These are phyloP conservation scores for Phthorimaea operculella DNA, from an alignment of 1,140 invertebrate genomes.

Conservation along the genomic window DNA sequence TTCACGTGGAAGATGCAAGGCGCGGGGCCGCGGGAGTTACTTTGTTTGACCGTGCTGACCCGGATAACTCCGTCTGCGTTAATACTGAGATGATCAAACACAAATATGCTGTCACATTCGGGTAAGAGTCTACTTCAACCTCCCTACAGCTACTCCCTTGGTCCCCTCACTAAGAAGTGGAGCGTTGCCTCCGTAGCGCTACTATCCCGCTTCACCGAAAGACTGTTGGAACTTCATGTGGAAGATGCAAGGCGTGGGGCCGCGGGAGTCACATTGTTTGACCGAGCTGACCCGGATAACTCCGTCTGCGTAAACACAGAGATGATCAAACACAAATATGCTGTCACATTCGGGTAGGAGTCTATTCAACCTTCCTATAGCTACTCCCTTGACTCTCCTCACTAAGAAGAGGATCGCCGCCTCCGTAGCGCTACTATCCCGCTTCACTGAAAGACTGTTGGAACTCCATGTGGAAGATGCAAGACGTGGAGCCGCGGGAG, in stretches of 20 bases:
- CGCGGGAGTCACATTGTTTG: slow-evolving; percentile 41
- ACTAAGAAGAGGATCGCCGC: slow-evolving; percentile 5
- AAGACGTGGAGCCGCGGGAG: slow-evolving; percentile 34
- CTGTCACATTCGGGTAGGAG: slow-evolving; percentile 47
- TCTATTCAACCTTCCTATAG: neutral
- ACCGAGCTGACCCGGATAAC: slow-evolving; percentile 31
- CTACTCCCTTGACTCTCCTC: neutral
- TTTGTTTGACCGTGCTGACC: slow-evolving; percentile 33
- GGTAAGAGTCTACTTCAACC: slow-evolving; percentile 25
- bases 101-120: slow-evolving; percentile 49
- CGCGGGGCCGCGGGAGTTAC: slow-evolving; percentile 40
- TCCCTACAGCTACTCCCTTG: neutral
- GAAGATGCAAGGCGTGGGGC: slow-evolving; percentile 41
- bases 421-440: too few relatives aligned
- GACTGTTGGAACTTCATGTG: slow-evolving; percentile 36
- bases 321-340: slow-evolving; percentile 53
- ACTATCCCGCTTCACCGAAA: slow-evolving; percentile 28
- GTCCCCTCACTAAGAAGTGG: slow-evolving; percentile 50
- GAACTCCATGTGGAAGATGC: slow-evolving; percentile 47
- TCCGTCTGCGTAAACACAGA: slow-evolving; percentile 39
- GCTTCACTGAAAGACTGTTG: slow-evolving; percentile 26
- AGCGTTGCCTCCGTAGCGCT: slow-evolving; percentile 32
- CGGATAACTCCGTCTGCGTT: slow-evolving; percentile 35
- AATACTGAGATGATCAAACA: slow-evolving; percentile 49
- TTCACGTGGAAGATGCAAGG: slow-evolving; percentile 43